These are phyloP conservation scores for Tetanocera ferruginea DNA, from an alignment of 2,888 invertebrate genomes.

Conservation along the genomic window DNA sequence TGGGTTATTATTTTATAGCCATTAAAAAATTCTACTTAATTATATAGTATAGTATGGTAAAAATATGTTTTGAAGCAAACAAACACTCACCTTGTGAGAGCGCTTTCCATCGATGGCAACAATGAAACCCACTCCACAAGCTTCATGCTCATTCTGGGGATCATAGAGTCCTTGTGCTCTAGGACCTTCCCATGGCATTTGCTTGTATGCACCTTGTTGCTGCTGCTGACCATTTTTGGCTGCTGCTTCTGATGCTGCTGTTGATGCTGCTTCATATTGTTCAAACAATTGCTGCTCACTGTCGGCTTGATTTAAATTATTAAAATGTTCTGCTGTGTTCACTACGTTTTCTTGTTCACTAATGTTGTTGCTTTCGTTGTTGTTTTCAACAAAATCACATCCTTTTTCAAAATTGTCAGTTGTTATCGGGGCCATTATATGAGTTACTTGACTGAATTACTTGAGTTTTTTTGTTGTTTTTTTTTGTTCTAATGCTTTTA, in stretches of 20 bases:
- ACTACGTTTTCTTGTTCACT: constrained; percentile 47
- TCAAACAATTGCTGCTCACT: constrained; percentile 37
- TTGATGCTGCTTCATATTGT: constrained; percentile 40
- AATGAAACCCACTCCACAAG: constrained; percentile 99
- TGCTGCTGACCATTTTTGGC: constrained; percentile 47
- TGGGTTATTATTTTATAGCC: too few species aligned
- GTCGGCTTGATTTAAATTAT: constrained; percentile 24
- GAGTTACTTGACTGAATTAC: constrained; percentile 45
- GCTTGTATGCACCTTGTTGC: constrained; percentile 34
- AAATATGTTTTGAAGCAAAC: neutral
- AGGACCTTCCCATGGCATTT: constrained; percentile 85
- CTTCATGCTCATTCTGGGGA: constrained; percentile 95
- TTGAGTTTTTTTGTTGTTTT: constrained; percentile 42
- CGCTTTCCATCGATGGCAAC: constrained; percentile 97
- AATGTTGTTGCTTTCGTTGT: constrained; percentile 47
- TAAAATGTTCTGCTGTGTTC: neutral
- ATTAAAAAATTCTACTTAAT: too few species aligned
- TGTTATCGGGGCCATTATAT: constrained; percentile 69
- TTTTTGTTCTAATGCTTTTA: constrained; percentile 34
- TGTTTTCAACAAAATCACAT: constrained; percentile 66
- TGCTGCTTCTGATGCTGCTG: constrained; percentile 46
- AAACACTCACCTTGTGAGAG: constrained; percentile 84
- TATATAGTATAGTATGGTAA: too few species aligned
- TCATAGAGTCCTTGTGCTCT: constrained; percentile 94
- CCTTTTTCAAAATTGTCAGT: constrained; percentile 67